phyloP scores from a whole-genome alignment of 1,140 invertebrate species.

The Bombyx mandarina region DNA sequence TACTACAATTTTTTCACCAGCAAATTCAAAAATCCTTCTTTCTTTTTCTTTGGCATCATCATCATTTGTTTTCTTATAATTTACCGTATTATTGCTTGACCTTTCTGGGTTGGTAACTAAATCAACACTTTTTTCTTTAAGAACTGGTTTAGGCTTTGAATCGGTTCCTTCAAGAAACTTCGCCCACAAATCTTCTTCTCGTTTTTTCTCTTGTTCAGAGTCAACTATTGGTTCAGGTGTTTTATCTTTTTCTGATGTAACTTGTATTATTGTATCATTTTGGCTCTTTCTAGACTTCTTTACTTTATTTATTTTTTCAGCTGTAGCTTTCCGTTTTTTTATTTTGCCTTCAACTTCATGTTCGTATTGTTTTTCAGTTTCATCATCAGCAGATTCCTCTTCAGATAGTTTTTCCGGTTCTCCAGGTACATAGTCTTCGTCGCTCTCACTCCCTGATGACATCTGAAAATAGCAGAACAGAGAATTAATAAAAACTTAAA shows the following conservation, averaged over 20 bases:
- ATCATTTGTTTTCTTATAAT: constrained; percentile 18
- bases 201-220: constrained; percentile 76
- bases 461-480: constrained; percentile 36
- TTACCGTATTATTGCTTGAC: constrained; percentile 9
- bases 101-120: constrained; percentile 6
- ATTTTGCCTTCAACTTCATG: constrained; percentile 43
- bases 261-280: constrained; percentile 25
- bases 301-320: constrained; percentile 35
- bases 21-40: constrained; percentile 60
- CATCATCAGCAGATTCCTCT: constrained; percentile 62
- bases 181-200: constrained; percentile 81
- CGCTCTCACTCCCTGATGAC: constrained; percentile 67
- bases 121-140: constrained; percentile 10
- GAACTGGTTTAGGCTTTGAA: constrained; percentile 54
- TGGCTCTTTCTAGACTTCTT: constrained; percentile 34
- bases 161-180: constrained; percentile 81
- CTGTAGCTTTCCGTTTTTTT: constrained; percentile 41
- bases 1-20: constrained; percentile 64
- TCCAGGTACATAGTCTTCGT: constrained; percentile 66
- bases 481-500: constrained; percentile 5
- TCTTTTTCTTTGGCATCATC: constrained; percentile 42
- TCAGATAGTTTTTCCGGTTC: constrained; percentile 56
- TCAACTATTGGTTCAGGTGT: constrained; percentile 32
- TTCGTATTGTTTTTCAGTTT: constrained; percentile 59
- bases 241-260: constrained; percentile 26